These are phyloP conservation scores for Gulo gulo DNA, from an alignment of 2,113 vertebrate species.

Conservation along the genomic window DNA sequence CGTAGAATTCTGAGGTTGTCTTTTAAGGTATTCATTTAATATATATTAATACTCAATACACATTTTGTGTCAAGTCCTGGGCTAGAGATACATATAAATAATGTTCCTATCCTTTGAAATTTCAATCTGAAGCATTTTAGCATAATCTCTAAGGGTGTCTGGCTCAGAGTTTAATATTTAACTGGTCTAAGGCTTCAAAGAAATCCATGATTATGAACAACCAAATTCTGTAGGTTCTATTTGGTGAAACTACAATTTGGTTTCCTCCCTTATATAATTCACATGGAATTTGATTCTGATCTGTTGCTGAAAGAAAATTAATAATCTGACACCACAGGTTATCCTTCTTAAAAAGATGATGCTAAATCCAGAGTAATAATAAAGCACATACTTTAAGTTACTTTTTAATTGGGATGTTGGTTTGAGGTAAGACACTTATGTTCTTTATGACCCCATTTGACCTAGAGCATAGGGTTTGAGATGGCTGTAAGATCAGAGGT, in stretches of 20 bases:
- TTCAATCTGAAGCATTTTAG: background rate
- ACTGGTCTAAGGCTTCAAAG: background rate
- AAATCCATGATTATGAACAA: slow-evolving; percentile 14
- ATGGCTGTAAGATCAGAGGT: slow-evolving; percentile 56
- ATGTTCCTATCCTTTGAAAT: background rate
- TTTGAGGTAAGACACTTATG: slow-evolving; percentile 54
- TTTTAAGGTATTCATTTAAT: slow-evolving; percentile 38
- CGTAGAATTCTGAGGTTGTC: background rate
- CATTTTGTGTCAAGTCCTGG: background rate
- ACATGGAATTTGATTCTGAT: slow-evolving; percentile 32
- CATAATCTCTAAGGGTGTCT: slow-evolving; percentile 19
- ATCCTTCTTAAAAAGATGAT: slow-evolving; percentile 38
- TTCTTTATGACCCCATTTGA: slow-evolving; percentile 52
- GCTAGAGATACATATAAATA: background rate
- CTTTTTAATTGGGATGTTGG: slow-evolving; percentile 46
- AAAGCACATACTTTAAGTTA: slow-evolving; percentile 67
- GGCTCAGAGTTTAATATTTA: slow-evolving; percentile 23
- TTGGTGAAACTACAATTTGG: slow-evolving; percentile 16
- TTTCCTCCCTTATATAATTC: slow-evolving; percentile 36
- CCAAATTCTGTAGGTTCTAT: background rate
- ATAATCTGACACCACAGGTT: slow-evolving; percentile 23
- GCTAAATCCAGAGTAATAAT: background rate
- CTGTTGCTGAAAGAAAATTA: slow-evolving; percentile 42
- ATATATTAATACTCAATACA: background rate
- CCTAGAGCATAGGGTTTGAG: slow-evolving; percentile 32